Conservation (phyloP, 2,888 invertebrate genomes). For the Enchytraeus crypticus region DNA sequence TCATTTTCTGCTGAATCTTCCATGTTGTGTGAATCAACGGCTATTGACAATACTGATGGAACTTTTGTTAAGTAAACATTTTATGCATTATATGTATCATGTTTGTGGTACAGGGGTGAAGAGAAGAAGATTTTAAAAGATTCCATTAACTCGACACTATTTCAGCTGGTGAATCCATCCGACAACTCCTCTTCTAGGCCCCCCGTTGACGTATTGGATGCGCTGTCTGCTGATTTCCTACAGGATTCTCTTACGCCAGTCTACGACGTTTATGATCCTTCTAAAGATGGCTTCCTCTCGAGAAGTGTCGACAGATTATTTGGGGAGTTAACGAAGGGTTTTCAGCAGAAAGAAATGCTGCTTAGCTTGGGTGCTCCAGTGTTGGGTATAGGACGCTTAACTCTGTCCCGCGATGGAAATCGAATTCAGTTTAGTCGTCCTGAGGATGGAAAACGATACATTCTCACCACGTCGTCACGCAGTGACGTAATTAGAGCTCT, state of each 20-base stretch:
- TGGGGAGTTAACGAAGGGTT: slow-evolving; percentile 68
- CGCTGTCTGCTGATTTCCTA: slow-evolving; percentile 59
- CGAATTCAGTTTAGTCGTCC: slow-evolving; percentile 53
- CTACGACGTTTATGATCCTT: slow-evolving; percentile 72
- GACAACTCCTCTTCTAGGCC: neutral
- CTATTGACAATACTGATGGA: neutral
- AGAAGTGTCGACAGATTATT: slow-evolving; percentile 76
- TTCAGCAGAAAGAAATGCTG: slow-evolving; percentile 80
- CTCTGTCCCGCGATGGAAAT: slow-evolving; percentile 54
- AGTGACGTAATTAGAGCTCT: slow-evolving; percentile 65
- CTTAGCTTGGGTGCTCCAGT: slow-evolving; percentile 70
- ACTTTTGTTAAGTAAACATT: neutral
- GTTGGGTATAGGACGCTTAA: slow-evolving; percentile 70
- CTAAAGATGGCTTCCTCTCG: slow-evolving; percentile 65
- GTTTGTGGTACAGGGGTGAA: slow-evolving; percentile 62
- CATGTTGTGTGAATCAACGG: too few species aligned
- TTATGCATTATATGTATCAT: neutral
- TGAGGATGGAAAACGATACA: slow-evolving; percentile 57
- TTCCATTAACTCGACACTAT: slow-evolving; percentile 64
- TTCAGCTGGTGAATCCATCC: slow-evolving; percentile 54
- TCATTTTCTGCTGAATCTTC: too few species aligned
- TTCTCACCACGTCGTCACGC: slow-evolving; percentile 70
- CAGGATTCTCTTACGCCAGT: slow-evolving; percentile 66
- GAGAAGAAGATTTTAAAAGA: slow-evolving; percentile 70
- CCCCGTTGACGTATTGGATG: slow-evolving; percentile 52